phyloP scores from a whole-genome alignment of 2,113 vertebrate genomes.

The Lasiurus borealis region DNA sequence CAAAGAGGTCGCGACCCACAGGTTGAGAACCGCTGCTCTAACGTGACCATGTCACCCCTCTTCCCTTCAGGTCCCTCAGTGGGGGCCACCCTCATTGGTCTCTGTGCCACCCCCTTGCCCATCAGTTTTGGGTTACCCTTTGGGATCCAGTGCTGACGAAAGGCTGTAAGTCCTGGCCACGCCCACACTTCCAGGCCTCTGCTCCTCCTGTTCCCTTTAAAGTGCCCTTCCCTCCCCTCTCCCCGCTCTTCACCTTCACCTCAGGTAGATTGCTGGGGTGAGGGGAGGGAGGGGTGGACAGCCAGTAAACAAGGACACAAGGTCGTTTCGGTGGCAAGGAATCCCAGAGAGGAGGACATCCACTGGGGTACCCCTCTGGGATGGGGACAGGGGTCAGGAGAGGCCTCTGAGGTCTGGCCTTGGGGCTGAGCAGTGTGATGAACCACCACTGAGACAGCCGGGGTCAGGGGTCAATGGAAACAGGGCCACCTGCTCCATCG shows the following conservation, averaged over 20 bases:
- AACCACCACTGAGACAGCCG: no score
- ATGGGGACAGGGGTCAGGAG: neutral
- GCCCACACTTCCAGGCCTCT: neutral
- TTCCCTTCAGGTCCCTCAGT: no score
- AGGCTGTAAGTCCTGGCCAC: no score
- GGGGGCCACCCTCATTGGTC: no score
- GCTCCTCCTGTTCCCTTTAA: neutral
- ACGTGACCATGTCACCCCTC: no score
- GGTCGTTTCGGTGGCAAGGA: neutral
- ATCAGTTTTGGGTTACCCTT: neutral
- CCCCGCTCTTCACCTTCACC: neutral
- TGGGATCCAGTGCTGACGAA: neutral
- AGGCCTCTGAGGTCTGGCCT: neutral
- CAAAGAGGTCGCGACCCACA: no score
- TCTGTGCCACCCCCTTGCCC: neutral
- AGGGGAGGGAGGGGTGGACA: rapidly evolving
- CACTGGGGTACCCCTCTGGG: neutral
- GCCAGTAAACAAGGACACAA: neutral
- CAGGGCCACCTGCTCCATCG: neutral
- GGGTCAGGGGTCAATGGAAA: neutral
- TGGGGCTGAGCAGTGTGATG: neutral
- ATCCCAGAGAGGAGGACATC: neutral
- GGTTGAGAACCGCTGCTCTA: no score
- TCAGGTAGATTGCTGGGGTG: neutral
- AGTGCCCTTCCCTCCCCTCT: neutral